Evolutionary conservation across 1,140 invertebrate genomes (phyloP), one percentile per base, ranked within the genome.

Genomic region (Papilio glaucus): DNA sequence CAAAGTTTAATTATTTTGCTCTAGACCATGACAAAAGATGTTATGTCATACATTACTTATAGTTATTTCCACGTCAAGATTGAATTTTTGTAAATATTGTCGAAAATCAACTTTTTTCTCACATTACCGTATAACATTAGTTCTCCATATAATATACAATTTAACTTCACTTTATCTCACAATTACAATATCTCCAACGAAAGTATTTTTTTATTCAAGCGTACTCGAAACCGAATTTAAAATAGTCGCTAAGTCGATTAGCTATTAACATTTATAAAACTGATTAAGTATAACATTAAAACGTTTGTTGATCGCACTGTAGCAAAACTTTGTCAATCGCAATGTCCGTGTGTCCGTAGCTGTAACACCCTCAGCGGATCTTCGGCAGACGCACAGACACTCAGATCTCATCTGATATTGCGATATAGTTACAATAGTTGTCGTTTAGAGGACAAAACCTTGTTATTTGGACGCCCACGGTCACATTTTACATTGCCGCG

Each of bases 401-500:
- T 73, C 57, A 88, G 87, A 89, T 89, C 81, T 74, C 78, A 73
- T 81, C 82, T 73, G 77, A 81, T 81, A 82, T 62, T 71, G 72
- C 74, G 84, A 85, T 85, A 84, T 88, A 86, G 77, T 85, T 85
- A 87, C 86, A 86, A 89, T 86, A 83, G 82, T 85, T 88, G 88
- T 88, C 85, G 83, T 86, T 87, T 90, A 88, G 81, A 90, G 79
- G 85, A 90, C 86, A 85, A 87, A 90, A 82, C 81, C 88, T 88
- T 90, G 88, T 90, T 88, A 87, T 90, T 87, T 79, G 86, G 80
- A 81, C 85, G 85, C 84, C 87, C 78, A 84, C 85, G 57, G 77
- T 74, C 79, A 82, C 82, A 87, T 84, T 85, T 87, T 84, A 88
- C 84, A 75, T 61, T 60, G 67, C 49, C 39, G 45, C 69, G 45